These are phyloP conservation scores for Platysternon megacephalum DNA, from an alignment of 2,113 vertebrate species.

Conservation along the genomic window DNA sequence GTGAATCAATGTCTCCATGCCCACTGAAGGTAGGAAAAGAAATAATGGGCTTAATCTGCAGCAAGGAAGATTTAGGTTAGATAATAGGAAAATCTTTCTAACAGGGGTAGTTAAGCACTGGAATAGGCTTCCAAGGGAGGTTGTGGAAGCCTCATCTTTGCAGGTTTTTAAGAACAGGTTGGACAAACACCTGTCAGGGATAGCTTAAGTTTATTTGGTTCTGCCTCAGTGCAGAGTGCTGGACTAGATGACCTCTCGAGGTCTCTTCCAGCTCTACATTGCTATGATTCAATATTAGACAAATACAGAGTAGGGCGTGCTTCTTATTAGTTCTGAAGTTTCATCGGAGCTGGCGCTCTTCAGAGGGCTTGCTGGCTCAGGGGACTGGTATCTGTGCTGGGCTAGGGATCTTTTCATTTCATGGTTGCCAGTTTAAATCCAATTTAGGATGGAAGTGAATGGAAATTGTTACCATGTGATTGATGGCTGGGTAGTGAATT, in stretches of 20 bases:
- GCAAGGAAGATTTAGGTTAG: neutral
- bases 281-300: neutral
- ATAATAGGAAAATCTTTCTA: neutral
- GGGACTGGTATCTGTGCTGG: neutral
- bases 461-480: rapidly evolving
- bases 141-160: neutral
- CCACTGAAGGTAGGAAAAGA: neutral
- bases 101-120: neutral
- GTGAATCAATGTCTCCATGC: neutral
- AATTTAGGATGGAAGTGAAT: neutral
- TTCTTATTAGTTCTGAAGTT: neutral
- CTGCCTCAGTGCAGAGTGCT: neutral
- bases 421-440: neutral
- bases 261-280: neutral
- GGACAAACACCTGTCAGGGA: neutral
- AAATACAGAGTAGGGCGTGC: neutral
- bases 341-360: neutral
- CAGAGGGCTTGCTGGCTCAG: neutral
- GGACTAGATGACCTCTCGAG: neutral
- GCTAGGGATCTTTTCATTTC: neutral
- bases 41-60: neutral
- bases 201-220: neutral
- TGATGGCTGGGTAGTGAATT: neutral
- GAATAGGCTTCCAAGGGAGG: neutral
- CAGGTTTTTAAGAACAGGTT: neutral